Evolutionary conservation across 2,797 vertebrate species (phyloP).

Genomic region (Melanotaenia maccullochi): DNA sequence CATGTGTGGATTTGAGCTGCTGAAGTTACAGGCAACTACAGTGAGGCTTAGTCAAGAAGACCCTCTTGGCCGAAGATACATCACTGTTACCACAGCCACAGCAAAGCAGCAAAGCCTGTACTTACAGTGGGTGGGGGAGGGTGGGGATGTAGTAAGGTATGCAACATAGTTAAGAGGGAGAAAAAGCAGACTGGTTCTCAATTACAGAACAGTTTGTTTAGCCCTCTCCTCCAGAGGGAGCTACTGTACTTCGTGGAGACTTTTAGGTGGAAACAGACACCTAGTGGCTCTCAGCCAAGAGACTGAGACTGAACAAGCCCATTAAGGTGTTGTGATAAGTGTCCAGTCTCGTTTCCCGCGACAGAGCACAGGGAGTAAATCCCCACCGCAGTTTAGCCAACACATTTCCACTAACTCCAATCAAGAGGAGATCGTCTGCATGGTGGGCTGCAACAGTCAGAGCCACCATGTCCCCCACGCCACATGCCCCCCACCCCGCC

Average conservation of each 20-base stretch:
- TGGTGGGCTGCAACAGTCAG: conserved; percentile 64
- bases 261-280: conserved; percentile 43
- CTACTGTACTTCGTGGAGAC: conserved; percentile 58
- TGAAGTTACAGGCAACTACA: conserved; percentile 72
- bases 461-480: conserved; percentile 58
- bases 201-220: conserved; percentile 56
- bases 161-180: conserved; percentile 58
- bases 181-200: conserved; percentile 57
- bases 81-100: conserved; percentile 74
- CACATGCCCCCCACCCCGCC: conserved; percentile 32
- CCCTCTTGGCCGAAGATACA: conserved; percentile 74
- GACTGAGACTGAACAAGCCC: conserved; percentile 72
- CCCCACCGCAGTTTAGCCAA: conserved; percentile 76
- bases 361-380: conserved; percentile 74
- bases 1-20: conserved; percentile 77
- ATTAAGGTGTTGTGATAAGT: conserved; percentile 83
- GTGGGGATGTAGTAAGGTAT: conserved; percentile 70
- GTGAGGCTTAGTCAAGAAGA: conserved; percentile 68
- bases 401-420: conserved; percentile 76
- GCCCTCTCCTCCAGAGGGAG: conserved; percentile 78
- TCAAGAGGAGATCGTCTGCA: conserved; percentile 68
- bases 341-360: conserved; percentile 78
- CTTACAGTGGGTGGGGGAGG: conserved; percentile 71
- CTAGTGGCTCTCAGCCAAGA: conserved; percentile 61
- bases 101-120: conserved; percentile 68